Percentiles rank a stretch among this genome's conserved stretches.
Conservation (phyloP, 2,113 vertebrate genomes). For the Acanthochromis polyacanthus region DNA sequence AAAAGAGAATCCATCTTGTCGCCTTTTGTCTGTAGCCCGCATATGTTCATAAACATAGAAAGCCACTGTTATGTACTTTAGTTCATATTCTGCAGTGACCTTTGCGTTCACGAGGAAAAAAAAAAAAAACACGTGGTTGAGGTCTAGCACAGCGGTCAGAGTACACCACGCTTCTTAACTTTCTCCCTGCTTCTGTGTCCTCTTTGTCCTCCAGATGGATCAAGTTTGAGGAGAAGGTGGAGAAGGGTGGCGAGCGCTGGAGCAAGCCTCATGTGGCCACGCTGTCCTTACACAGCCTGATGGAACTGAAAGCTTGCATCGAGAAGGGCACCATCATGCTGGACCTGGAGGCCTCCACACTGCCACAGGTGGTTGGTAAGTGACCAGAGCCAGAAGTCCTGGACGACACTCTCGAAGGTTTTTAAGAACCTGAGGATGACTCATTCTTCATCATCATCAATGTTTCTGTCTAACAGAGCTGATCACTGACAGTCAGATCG, state of each 20-base stretch:
- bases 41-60: slow-evolving; percentile 36
- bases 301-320: slow-evolving; percentile 94
- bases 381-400: neutral
- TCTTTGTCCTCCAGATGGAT: slow-evolving; percentile 88
- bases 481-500: slow-evolving; percentile 94
- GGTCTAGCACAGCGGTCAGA: no score
- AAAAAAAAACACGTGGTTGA: no score
- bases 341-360: slow-evolving; percentile 91
- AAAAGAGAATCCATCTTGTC: slow-evolving; percentile 43
- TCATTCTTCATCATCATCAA: neutral
- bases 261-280: slow-evolving; percentile 96
- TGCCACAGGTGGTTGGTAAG: slow-evolving; percentile 95
- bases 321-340: slow-evolving; percentile 96
- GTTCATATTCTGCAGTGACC: slow-evolving; percentile 17
- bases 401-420: neutral
- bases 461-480: slow-evolving; percentile 82
- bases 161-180: neutral
- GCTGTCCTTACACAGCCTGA: slow-evolving; percentile 92
- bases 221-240: slow-evolving; percentile 99
- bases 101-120: neutral
- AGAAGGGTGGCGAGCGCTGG: slow-evolving; percentile 97
- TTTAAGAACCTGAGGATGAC: neutral
- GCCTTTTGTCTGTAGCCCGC: slow-evolving; percentile 25
- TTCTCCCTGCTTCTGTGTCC: neutral
- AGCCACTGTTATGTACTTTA: neutral